Conservation (phyloP, 2,888 invertebrate genomes). For the Exephanes ischioxanthus region DNA sequence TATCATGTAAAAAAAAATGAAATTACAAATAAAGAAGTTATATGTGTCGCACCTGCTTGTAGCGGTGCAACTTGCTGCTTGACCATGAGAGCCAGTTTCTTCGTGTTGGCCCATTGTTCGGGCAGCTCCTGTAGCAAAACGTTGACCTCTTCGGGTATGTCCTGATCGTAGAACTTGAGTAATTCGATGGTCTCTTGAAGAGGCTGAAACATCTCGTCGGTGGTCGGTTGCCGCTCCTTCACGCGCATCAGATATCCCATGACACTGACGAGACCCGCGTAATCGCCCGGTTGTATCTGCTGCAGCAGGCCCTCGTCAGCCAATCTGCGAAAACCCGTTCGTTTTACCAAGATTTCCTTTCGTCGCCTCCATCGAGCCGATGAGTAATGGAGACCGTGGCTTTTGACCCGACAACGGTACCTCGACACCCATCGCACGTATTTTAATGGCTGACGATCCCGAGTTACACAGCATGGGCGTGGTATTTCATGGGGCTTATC, state of each 20-base stretch:
- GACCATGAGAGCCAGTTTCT: slow-evolving; percentile 95
- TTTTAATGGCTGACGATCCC: slow-evolving; percentile 26
- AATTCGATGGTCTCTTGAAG: slow-evolving; percentile 96
- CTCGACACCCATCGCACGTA: slow-evolving; percentile 11
- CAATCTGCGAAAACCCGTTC: slow-evolving; percentile 69
- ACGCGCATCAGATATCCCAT: slow-evolving; percentile 97
- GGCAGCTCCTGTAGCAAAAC: slow-evolving; percentile 96
- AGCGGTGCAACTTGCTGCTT: slow-evolving; percentile 98
- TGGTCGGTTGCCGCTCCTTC: slow-evolving; percentile 94
- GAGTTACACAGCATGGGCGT: slow-evolving; percentile 10
- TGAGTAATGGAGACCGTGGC: slow-evolving; percentile 26
- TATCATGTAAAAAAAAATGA: background rate
- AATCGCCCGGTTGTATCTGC: slow-evolving; percentile 92
- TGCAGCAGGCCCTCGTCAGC: slow-evolving; percentile 94
- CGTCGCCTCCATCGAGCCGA: slow-evolving; percentile 14
- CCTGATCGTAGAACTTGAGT: slow-evolving; percentile 97
- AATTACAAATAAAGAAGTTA: background rate
- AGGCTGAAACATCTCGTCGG: slow-evolving; percentile 98
- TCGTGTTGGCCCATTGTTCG: slow-evolving; percentile 97
- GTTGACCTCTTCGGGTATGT: slow-evolving; percentile 98
- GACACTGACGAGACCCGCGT: slow-evolving; percentile 94
- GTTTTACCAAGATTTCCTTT: slow-evolving; percentile 39
- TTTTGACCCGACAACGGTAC: slow-evolving; percentile 34
- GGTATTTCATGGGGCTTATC: slow-evolving; percentile 28
- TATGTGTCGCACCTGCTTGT: slow-evolving; percentile 88